Evolutionary conservation across 2,797 vertebrate species (phyloP).

Genomic region (Tenualosa thibaudeaui): DNA sequence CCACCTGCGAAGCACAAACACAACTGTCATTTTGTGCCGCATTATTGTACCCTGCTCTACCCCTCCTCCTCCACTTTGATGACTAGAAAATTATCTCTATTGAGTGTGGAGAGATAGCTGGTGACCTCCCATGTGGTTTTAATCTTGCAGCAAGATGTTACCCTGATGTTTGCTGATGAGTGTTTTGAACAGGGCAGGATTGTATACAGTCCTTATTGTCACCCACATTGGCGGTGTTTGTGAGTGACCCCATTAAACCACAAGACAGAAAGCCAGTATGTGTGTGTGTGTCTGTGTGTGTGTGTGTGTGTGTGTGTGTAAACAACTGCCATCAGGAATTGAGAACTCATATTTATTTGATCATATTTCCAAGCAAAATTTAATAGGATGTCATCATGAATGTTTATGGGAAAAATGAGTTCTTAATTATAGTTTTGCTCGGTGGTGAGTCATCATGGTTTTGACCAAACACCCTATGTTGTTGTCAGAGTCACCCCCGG

Average conservation of each 20-base stretch:
- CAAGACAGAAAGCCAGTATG: slow-evolving; percentile 55
- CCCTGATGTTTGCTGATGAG: slow-evolving; percentile 29
- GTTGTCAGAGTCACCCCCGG: slow-evolving; percentile 4
- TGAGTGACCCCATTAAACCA: slow-evolving; percentile 61
- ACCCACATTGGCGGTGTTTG: slow-evolving; percentile 71
- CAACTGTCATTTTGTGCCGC: background rate
- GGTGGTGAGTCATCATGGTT: slow-evolving; percentile 56
- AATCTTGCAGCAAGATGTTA: background rate
- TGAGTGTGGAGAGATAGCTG: background rate
- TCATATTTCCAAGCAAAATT: slow-evolving; percentile 43
- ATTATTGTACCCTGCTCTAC: background rate
- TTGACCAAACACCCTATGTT: slow-evolving; percentile 49
- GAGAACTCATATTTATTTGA: slow-evolving; percentile 14
- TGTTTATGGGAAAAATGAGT: slow-evolving; percentile 55
- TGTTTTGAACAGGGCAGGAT: slow-evolving; percentile 69
- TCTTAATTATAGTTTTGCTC: slow-evolving; percentile 61
- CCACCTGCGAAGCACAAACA: background rate
- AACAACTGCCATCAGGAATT: slow-evolving; percentile 53
- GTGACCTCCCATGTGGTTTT: slow-evolving; percentile 1
- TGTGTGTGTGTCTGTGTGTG: no score
- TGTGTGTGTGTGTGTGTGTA: slow-evolving; percentile 57
- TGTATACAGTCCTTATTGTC: slow-evolving; percentile 70
- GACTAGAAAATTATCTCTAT: background rate
- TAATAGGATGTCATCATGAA: slow-evolving; percentile 51
- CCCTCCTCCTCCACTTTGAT: background rate